A percentile compares a stretch with the other conserved stretches of the same genome.
Evolutionary conservation across 1,140 invertebrate genomes (phyloP).

Genomic region (Drosophila tsacasi): DNA sequence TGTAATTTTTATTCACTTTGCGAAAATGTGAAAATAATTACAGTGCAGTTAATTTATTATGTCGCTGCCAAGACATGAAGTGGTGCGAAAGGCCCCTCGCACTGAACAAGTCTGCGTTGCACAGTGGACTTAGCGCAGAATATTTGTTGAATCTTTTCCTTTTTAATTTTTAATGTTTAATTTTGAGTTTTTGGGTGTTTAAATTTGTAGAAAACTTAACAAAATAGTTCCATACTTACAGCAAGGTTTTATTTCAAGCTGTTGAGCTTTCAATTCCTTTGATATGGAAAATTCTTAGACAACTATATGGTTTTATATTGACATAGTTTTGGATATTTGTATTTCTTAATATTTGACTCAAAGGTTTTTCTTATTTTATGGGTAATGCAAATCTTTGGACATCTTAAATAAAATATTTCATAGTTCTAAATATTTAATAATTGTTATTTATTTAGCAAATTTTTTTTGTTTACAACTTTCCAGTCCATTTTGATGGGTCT

Average conservation of each 20-base stretch:
- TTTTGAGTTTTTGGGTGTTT: neutral
- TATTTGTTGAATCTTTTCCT: neutral
- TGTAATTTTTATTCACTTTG: slow-evolving; percentile 78
- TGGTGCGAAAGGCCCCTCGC: slow-evolving; percentile 40
- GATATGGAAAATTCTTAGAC: neutral
- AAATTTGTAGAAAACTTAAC: neutral
- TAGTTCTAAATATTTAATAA: too few relatives aligned
- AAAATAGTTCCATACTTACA: neutral
- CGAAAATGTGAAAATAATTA: slow-evolving; percentile 81
- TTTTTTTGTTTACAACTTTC: too few relatives aligned
- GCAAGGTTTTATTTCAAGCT: too few relatives aligned
- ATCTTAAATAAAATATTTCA: too few relatives aligned
- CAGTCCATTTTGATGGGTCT: too few relatives aligned
- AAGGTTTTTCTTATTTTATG: neutral
- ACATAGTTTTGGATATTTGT: neutral
- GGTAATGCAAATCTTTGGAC: neutral
- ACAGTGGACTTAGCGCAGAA: slow-evolving; percentile 18
- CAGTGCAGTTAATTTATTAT: slow-evolving; percentile 80
- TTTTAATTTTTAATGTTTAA: neutral
- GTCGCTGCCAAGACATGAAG: slow-evolving; percentile 70
- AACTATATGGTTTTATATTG: too few relatives aligned
- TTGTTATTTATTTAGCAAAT: too few relatives aligned
- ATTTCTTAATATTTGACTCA: too few relatives aligned
- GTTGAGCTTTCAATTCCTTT: neutral
- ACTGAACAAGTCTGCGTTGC: neutral